Percentiles rank a stretch among this genome's conserved stretches.
These are phyloP conservation scores for Trinorchestia longiramus DNA, from an alignment of 1,140 invertebrate genomes.

Conservation along the genomic window DNA sequence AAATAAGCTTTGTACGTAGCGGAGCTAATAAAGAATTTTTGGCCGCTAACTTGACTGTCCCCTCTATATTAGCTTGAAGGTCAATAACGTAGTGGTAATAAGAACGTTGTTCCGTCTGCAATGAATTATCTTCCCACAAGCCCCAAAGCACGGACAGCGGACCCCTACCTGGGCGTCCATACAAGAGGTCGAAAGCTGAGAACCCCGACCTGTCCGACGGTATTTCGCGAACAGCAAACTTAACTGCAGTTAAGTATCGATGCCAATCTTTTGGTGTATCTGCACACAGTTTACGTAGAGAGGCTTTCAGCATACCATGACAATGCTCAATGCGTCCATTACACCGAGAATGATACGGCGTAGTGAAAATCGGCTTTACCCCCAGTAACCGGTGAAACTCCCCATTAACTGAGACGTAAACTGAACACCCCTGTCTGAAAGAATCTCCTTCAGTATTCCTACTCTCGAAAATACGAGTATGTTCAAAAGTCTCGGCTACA, in stretches of 20 bases:
- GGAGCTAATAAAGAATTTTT: not conserved
- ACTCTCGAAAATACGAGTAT: too few relatives aligned
- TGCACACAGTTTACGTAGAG: too few relatives aligned
- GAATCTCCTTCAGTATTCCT: too few relatives aligned
- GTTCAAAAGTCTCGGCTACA: too few relatives aligned
- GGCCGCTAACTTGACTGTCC: not conserved
- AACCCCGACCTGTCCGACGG: not conserved
- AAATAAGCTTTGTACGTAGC: not conserved
- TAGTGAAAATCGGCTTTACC: too few relatives aligned
- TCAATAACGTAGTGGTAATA: not conserved
- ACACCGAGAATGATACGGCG: too few relatives aligned
- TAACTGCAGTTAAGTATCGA: not conserved
- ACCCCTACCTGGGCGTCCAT: not conserved
- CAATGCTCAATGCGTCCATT: too few relatives aligned
- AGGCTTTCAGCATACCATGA: too few relatives aligned
- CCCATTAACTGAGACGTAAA: too few relatives aligned
- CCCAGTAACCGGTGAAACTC: too few relatives aligned
- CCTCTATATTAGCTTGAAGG: not conserved
- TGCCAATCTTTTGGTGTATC: too few relatives aligned
- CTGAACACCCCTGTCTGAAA: too few relatives aligned
- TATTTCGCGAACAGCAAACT: not conserved
- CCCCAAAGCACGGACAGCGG: not conserved
- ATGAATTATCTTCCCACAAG: not conserved
- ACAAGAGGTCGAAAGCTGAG: not conserved
- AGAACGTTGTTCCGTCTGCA: not conserved